These are phyloP conservation scores for Bos taurus DNA, from an alignment of 2,113 vertebrate species.

Conservation along the genomic window ARS-UCD2.0 NC_037328.1:110342001-110342500, in stretches of 20 bases:
- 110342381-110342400: neutral
- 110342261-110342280: neutral
- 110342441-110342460: neutral
- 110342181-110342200: neutral
- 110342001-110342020: constrained; percentile 91
- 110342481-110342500: neutral
- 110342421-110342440: neutral
- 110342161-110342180: neutral
- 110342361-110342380: neutral
- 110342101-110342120: neutral
- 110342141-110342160: neutral
- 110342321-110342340: neutral
- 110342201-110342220: neutral
- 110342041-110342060: constrained; percentile 93
- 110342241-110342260: neutral
- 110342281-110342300: neutral
- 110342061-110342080: constrained; percentile 90
- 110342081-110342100: constrained; percentile 90
- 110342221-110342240: neutral
- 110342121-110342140: neutral
- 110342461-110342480: neutral
- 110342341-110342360: neutral
- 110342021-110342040: constrained; percentile 96
- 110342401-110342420: neutral
- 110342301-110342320: neutral